Percentiles rank a stretch among this genome's conserved stretches.
These are phyloP conservation scores for Eulithis prunata DNA, from an alignment of 2,888 invertebrate genomes.

Conservation along the genomic window DNA sequence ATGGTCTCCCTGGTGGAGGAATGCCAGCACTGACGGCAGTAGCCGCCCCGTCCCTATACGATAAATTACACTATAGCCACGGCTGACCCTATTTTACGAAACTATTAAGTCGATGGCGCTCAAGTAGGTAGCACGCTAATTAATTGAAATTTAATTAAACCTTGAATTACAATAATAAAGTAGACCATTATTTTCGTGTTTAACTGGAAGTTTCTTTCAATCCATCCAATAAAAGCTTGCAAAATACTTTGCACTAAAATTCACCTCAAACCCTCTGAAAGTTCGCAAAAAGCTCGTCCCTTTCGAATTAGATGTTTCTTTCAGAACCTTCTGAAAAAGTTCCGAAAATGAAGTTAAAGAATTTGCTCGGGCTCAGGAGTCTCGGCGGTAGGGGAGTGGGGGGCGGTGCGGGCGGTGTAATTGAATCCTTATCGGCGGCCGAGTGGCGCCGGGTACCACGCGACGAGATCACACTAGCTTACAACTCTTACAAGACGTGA, in stretches of 20 bases:
- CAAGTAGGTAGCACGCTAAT: too few species aligned
- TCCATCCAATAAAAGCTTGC: conserved; percentile 8
- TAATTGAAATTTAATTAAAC: too few species aligned
- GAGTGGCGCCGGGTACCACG: background rate
- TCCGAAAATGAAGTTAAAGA: conserved; percentile 27
- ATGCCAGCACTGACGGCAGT: background rate
- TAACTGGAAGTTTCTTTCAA: background rate
- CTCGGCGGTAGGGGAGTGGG: conserved; percentile 8
- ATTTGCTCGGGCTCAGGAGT: conserved; percentile 27
- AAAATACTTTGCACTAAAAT: conserved; percentile 6
- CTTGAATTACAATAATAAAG: too few species aligned
- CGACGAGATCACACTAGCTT: background rate
- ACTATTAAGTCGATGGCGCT: too few species aligned
- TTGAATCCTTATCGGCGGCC: conserved; percentile 25
- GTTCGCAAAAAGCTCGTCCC: conserved; percentile 21
- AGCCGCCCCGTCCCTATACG: background rate
- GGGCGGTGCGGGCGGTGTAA: conserved; percentile 6
- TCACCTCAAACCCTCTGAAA: conserved; percentile 5
- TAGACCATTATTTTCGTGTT: background rate
- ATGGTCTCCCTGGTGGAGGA: background rate
- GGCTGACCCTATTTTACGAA: background rate
- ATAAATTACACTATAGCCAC: conserved; percentile 11
- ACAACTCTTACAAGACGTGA: too few species aligned
- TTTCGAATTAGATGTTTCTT: conserved; percentile 23
- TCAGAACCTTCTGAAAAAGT: conserved; percentile 18